Evolutionary conservation across 1,140 invertebrate species (phyloP), one percentile per base, ranked within the genome.

Genomic region (Calycopis cecrops): DNA sequence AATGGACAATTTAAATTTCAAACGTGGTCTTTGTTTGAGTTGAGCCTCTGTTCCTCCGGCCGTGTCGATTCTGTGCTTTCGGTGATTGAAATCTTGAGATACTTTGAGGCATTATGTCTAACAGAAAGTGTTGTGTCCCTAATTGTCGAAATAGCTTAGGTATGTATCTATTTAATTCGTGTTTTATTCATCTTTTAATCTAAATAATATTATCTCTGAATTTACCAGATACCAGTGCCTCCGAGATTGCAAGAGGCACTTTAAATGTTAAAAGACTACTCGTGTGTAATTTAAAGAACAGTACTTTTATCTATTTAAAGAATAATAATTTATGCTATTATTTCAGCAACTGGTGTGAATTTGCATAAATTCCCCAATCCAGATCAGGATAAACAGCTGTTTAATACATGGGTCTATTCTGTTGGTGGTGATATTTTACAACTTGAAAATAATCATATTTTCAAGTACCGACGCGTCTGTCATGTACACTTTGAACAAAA

Each of bases 351-450:
- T 6, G 34, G 55, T 42, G 52, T 57, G 33, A 28, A 12, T 49
- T 49, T 69, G n/a, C 66, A 68, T 48, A 12, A n/a, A 10, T 68
- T 68, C 37, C 62, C 60, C 9, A 57, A 65, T 42, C 60, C 63
- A 16, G 48, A 37, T n/a, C 57, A 57, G 16, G 47, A 65, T 17
- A 44, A 33, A 14, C 48, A 65, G 11, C n/a, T 49, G 28, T 68
- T 65, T 40, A 37, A 56, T 8, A 52, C 55, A 17, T 68, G 66
- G 66, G 7, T 65, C 9, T 57, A 57, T 51, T 21, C 50, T 37
- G 49, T 69, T 55, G 66, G 66, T 37, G 59, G 63, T 16, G 58
- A 69, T 44, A 61, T 69, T 16, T 52, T 69, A 9, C 17, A 14
- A 34, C 48, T 62, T 35, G 48, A 54, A 44, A 61, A 64, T 52